These are phyloP conservation scores for Papilio demoleus DNA, from an alignment of 2,888 invertebrate species.

Conservation along the genomic window DNA sequence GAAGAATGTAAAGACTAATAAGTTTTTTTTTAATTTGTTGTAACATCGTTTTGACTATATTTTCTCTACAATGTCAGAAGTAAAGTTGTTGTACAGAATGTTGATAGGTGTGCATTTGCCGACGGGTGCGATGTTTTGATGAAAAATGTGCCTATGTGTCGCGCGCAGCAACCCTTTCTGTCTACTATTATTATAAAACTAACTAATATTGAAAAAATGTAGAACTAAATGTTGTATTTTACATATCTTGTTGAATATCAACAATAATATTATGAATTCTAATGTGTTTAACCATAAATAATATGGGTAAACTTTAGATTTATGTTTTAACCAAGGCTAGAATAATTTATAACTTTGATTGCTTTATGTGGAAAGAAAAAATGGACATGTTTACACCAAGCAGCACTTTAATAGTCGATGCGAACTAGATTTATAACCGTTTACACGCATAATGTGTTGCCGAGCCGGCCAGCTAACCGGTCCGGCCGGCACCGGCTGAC, in stretches of 20 bases:
- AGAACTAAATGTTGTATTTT: background rate
- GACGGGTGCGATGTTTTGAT: slow-evolving; percentile 65
- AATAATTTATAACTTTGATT: slow-evolving; percentile 16
- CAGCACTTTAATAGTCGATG: slow-evolving; percentile 16
- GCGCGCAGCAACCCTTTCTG: slow-evolving; percentile 39
- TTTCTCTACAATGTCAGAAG: too few species aligned
- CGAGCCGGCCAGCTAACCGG: slow-evolving; percentile 25
- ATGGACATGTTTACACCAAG: slow-evolving; percentile 20
- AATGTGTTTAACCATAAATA: slow-evolving; percentile 2
- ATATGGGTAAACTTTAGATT: slow-evolving; percentile 6
- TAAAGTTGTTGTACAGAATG: slow-evolving; percentile 5
- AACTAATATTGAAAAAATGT: background rate
- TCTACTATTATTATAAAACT: slow-evolving; percentile 3
- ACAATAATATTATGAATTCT: background rate
- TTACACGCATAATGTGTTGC: slow-evolving; percentile 14
- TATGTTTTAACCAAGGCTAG: background rate
- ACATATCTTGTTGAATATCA: background rate
- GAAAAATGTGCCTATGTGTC: slow-evolving; percentile 79
- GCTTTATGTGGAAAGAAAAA: slow-evolving; percentile 8
- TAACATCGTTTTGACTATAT: too few species aligned
- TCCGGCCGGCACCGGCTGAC: slow-evolving; percentile 24
- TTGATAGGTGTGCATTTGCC: slow-evolving; percentile 58
- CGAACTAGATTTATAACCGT: slow-evolving; percentile 38
- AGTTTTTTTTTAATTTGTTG: too few species aligned
- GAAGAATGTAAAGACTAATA: too few species aligned